phyloP scores from a whole-genome alignment of 2,797 vertebrate species.

The Podargus strigoides region DNA sequence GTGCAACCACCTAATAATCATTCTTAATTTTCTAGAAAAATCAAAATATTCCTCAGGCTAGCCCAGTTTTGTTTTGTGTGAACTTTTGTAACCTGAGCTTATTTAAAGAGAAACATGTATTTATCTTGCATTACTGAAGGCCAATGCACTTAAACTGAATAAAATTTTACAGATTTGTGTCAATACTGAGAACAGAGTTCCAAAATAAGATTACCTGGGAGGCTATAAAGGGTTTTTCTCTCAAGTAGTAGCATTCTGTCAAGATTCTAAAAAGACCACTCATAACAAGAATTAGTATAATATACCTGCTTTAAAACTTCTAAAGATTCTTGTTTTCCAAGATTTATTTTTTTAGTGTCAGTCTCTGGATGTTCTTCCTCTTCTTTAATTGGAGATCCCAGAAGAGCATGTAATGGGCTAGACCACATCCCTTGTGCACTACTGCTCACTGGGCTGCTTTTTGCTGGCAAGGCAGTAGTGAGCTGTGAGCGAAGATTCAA shows the following conservation, averaged over 20 bases:
- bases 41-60: not conserved
- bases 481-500: conserved; percentile 81
- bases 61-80: not conserved
- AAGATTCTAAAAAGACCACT: not conserved
- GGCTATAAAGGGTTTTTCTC: not conserved
- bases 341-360: conserved; percentile 66
- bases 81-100: not conserved
- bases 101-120: not conserved
- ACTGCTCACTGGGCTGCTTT: conserved; percentile 75
- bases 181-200: not conserved
- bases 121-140: not conserved
- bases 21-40: not conserved
- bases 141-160: not conserved
- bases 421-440: conserved; percentile 69
- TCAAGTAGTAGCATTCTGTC: not conserved
- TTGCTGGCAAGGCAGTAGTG: conserved; percentile 68
- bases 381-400: conserved; percentile 82
- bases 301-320: conserved; percentile 74
- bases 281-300: not conserved
- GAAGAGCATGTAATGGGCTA: conserved; percentile 78
- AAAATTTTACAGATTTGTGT: not conserved
- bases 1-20: not conserved
- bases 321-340: conserved; percentile 72
- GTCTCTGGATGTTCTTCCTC: conserved; percentile 73
- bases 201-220: not conserved